Percentiles rank a stretch among this genome's conserved stretches.
Conservation (phyloP, 2,888 invertebrate species). For the Latheticus oryzae region DNA sequence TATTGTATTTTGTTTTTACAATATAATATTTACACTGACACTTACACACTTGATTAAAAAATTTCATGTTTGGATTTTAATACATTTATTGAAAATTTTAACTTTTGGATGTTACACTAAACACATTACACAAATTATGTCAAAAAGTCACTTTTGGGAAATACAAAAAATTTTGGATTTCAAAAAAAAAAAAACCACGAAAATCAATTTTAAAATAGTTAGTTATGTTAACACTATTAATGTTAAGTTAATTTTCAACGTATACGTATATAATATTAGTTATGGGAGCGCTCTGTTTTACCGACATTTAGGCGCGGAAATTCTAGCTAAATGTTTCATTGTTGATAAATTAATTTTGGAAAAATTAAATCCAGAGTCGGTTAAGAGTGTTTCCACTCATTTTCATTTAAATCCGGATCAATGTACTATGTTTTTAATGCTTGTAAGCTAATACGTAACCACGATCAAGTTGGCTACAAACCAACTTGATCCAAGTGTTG, state of each 20-base stretch:
- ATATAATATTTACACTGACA: slow-evolving; percentile 52
- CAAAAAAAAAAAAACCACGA: slow-evolving; percentile 46
- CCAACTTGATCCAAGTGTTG: slow-evolving; percentile 17
- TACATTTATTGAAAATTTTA: slow-evolving; percentile 5
- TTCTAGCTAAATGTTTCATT: slow-evolving; percentile 57
- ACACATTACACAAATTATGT: slow-evolving; percentile 42
- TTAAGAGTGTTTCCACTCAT: slow-evolving; percentile 8
- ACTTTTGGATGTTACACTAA: slow-evolving; percentile 15
- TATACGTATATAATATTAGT: slow-evolving; percentile 44
- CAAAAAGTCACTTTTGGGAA: slow-evolving; percentile 64
- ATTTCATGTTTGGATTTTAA: slow-evolving; percentile 11
- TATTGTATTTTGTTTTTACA: slow-evolving; percentile 62
- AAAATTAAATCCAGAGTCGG: slow-evolving; percentile 13
- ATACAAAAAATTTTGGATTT: slow-evolving; percentile 57
- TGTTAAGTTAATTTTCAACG: slow-evolving; percentile 47
- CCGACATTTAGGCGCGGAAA: too few relatives aligned
- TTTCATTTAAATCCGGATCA: slow-evolving; percentile 30
- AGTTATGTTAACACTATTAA: slow-evolving; percentile 48
- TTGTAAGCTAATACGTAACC: slow-evolving; percentile 32
- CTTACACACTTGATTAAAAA: slow-evolving; percentile 8
- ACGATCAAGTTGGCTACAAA: slow-evolving; percentile 15
- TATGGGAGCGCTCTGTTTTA: too few relatives aligned
- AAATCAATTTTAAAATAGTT: slow-evolving; percentile 49
- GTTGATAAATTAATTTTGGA: slow-evolving; percentile 44
- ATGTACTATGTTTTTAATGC: slow-evolving; percentile 32